Conservation (phyloP, 1,140 invertebrate genomes). For the Drosophila setifemur region DNA sequence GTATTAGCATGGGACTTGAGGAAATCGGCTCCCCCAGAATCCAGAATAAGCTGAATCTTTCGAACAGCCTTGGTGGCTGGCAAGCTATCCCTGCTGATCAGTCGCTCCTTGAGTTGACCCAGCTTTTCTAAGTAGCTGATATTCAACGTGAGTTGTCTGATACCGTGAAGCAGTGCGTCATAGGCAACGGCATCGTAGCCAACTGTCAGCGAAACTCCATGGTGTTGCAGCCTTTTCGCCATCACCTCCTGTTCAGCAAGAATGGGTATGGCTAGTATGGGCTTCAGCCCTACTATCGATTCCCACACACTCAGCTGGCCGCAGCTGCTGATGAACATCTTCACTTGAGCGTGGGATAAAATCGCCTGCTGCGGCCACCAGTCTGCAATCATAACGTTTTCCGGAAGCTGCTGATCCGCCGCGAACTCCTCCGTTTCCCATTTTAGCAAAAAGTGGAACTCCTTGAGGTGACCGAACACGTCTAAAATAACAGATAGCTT, state of each 20-base stretch:
- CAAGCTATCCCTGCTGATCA: constrained; percentile 28
- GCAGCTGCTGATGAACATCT: constrained; percentile 87
- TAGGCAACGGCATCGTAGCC: constrained; percentile 60
- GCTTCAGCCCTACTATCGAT: constrained; percentile 84
- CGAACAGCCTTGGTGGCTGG: constrained; percentile 82
- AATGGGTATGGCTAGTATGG: constrained; percentile 86
- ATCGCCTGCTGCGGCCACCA: constrained; percentile 90
- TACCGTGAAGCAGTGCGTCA: constrained; percentile 55
- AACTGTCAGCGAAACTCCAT: constrained; percentile 54
- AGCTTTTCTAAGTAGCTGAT: constrained; percentile 58
- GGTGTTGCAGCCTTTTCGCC: constrained; percentile 77
- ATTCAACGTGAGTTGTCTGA: constrained; percentile 69
- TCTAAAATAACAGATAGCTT: constrained; percentile 83
- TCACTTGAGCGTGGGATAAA: constrained; percentile 84
- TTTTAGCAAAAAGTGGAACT: constrained; percentile 86
- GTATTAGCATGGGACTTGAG: constrained; percentile 81
- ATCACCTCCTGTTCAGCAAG: constrained; percentile 85
- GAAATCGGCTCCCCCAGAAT: constrained; percentile 82
- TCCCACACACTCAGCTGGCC: constrained; percentile 86
- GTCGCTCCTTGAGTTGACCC: constrained; percentile 79
- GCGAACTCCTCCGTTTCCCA: constrained; percentile 85
- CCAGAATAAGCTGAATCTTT: constrained; percentile 84
- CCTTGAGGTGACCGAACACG: constrained; percentile 84
- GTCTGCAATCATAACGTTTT: constrained; percentile 85
- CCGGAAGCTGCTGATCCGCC: constrained; percentile 77